phyloP scores from a whole-genome alignment of 2,113 vertebrate genomes.

The Mus musculus region GRCm39 chr2:173111501-173112000 shows the following conservation, averaged over 20 bases:
- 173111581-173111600: background rate
- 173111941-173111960: background rate
- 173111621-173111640: background rate
- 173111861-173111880: background rate
- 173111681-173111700: background rate
- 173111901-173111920: conserved; percentile 5
- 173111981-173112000: conserved; percentile 43
- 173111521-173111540: rapidly evolving
- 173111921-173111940: conserved; percentile 13
- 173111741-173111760: rapidly evolving
- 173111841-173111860: background rate
- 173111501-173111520: background rate
- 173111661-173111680: rapidly evolving
- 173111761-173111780: background rate
- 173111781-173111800: conserved; percentile 40
- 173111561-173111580: background rate
- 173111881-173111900: conserved; percentile 31
- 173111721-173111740: too few species aligned
- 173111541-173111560: background rate
- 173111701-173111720: rapidly evolving
- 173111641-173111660: background rate
- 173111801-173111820: background rate
- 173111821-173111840: conserved; percentile 29
- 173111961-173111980: conserved; percentile 20
- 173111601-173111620: rapidly evolving